These are phyloP conservation scores for Gobiocypris rarus DNA, from an alignment of 2,113 vertebrate species.

Conservation along the genomic window DNA sequence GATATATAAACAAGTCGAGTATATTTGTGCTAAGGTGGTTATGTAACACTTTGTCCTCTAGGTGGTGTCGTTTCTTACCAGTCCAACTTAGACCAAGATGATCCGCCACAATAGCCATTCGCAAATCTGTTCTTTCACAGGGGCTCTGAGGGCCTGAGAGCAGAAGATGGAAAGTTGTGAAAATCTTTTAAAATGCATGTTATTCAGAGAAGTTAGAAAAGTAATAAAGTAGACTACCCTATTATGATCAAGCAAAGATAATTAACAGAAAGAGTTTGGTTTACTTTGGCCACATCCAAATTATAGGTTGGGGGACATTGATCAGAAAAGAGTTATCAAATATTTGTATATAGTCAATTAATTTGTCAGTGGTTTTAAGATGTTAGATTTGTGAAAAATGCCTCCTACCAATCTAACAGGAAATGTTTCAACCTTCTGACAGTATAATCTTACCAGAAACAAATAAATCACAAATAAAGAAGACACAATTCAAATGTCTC, in stretches of 20 bases:
- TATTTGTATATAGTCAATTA: constrained; percentile 35
- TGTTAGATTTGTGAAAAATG: constrained; percentile 54
- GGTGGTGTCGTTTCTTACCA: constrained; percentile 78
- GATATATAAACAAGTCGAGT: background rate
- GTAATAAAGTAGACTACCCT: constrained; percentile 48
- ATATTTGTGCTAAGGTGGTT: background rate
- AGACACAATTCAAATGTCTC: constrained; percentile 57
- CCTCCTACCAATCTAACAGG: constrained; percentile 54
- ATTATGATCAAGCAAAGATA: constrained; percentile 67
- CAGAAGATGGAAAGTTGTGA: constrained; percentile 66
- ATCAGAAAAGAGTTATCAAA: constrained; percentile 56
- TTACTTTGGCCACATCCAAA: constrained; percentile 2
- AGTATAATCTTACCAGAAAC: constrained; percentile 46
- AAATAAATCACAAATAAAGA: constrained; percentile 67
- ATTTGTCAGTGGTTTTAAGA: constrained; percentile 57
- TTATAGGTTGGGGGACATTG: constrained; percentile 8
- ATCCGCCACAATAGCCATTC: constrained; percentile 98
- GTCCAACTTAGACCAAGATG: constrained; percentile 99
- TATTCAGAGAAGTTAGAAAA: constrained; percentile 21
- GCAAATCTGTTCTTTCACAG: constrained; percentile 97
- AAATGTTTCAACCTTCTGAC: constrained; percentile 43
- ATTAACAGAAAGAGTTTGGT: background rate
- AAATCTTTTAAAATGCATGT: constrained; percentile 7
- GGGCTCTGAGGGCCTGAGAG: constrained; percentile 98
- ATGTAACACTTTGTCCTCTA: constrained; percentile 32